Evolutionary conservation across 2,113 vertebrate genomes (phyloP), one percentile per base, ranked within the genome.

Genomic region (Semnopithecus entellus): DNA sequence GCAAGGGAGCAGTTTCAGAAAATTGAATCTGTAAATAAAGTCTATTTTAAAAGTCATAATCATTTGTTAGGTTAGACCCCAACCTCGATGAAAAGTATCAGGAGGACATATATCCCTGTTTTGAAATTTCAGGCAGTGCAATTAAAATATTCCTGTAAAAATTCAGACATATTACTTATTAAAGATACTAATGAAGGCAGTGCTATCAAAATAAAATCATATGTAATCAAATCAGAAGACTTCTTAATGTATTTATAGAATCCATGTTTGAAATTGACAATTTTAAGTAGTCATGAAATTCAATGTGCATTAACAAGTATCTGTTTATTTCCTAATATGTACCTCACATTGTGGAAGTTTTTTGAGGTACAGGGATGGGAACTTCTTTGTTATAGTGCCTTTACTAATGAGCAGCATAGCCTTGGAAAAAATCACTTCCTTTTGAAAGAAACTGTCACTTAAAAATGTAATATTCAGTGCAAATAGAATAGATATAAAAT

Each of bases 201-300:
- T 88, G 40, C 75, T 91, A 96, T 97, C 25, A 95, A 92, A 85
- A 75, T 90, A 32, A 91, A 95, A 91, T 93, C 22, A 91, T 84
- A 68, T 88, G 23, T 92, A 94, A 94, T 72, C 86, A 85, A 75
- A 91, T 88, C 9, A 32, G 30, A 92, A 90, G 83, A 64, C 50
- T 83, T 50, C 79, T 90, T 86, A 93, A 88, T 85, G 61, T n/a
- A 96, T 43, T 95, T 97, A 57, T 91, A 85, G 50, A 64, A 76
- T 70, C 12, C 55, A 85, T 82, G 73, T 92, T 95, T 95, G 17
- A 83, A 90, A 95, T 96, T 72, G 93, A 85, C 85, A 48, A 78
- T 97, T 93, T 90, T 84, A 94, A 50, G 4, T 72, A 96, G 61
- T 94, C 82, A 82, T 78, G 40, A 95, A 91, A 91, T 91, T 95